A percentile compares a stretch with the other conserved stretches of the same genome.
These are phyloP conservation scores for Sogatella furcifera DNA, from an alignment of 1,140 invertebrate species.

Conservation along the genomic window DNA sequence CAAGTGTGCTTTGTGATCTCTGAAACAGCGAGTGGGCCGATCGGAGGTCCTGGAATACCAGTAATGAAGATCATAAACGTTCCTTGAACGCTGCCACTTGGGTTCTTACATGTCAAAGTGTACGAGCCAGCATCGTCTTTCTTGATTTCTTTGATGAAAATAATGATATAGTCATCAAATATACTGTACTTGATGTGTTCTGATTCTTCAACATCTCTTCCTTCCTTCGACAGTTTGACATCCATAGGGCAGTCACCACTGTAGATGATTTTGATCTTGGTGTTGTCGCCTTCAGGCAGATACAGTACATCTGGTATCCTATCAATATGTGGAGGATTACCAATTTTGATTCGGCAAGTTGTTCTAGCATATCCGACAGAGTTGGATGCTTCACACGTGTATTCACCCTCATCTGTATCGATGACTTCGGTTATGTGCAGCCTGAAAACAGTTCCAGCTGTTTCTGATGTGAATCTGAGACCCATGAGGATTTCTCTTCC, in stretches of 20 bases:
- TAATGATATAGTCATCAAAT: conserved; percentile 92
- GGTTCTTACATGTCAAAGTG: conserved; percentile 80
- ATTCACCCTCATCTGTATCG: conserved; percentile 89
- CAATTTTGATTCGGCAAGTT: conserved; percentile 77
- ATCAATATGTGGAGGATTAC: conserved; percentile 86
- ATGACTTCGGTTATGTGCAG: conserved; percentile 85
- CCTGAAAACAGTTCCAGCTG: conserved; percentile 67
- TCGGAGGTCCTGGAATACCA: conserved; percentile 83
- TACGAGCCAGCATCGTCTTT: conserved; percentile 79
- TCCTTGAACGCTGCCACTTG: conserved; percentile 74
- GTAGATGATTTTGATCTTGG: conserved; percentile 89
- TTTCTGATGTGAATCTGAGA: conserved; percentile 57
- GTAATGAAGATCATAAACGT: conserved; percentile 81
- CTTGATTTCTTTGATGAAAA: conserved; percentile 79
- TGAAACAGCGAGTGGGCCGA: conserved; percentile 80
- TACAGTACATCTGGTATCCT: conserved; percentile 81
- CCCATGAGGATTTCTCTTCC: conserved; percentile 68
- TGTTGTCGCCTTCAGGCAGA: conserved; percentile 86
- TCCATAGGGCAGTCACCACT: conserved; percentile 86
- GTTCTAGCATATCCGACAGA: conserved; percentile 80
- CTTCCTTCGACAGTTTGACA: conserved; percentile 71
- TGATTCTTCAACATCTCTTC: conserved; percentile 58
- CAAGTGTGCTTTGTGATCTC: conserved; percentile 85
- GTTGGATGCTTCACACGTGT: conserved; percentile 92
- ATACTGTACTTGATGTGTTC: conserved; percentile 72